Conservation (phyloP, 2,113 vertebrate genomes). For the Alexandromys fortis region DNA sequence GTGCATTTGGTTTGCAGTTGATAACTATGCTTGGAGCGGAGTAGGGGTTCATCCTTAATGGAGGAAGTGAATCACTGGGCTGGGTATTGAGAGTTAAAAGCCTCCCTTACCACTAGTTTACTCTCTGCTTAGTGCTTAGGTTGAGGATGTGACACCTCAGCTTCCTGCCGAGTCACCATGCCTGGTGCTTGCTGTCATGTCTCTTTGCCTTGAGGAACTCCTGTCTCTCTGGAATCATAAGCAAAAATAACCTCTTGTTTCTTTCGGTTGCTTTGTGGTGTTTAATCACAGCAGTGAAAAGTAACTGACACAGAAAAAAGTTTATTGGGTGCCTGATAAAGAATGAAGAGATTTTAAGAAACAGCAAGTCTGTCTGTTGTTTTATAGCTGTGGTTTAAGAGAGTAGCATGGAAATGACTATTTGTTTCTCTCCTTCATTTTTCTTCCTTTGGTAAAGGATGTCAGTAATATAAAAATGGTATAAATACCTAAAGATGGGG, state of each 20-base stretch:
- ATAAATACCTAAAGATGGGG: neutral
- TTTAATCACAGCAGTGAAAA: neutral
- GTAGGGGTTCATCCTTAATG: accelerated
- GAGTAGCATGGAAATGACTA: neutral
- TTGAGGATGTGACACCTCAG: neutral
- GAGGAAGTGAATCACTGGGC: too few species aligned
- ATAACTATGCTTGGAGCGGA: neutral
- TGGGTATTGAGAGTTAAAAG: neutral
- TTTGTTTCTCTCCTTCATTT: neutral
- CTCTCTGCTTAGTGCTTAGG: neutral
- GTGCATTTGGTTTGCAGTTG: neutral
- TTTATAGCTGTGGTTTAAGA: neutral
- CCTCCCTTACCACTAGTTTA: neutral
- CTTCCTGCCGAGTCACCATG: neutral
- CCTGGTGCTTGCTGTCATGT: accelerated
- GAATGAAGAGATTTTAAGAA: neutral
- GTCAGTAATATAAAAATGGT: neutral
- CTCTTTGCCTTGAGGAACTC: neutral
- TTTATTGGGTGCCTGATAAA: conserved; percentile 6
- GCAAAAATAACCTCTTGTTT: neutral
- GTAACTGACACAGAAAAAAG: neutral
- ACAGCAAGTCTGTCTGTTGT: neutral
- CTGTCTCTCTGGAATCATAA: neutral
- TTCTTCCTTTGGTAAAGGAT: neutral
- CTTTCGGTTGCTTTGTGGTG: neutral